Evolutionary conservation across 2,888 invertebrate genomes (phyloP).

Genomic region (Pristionchus entomophagus): DNA sequence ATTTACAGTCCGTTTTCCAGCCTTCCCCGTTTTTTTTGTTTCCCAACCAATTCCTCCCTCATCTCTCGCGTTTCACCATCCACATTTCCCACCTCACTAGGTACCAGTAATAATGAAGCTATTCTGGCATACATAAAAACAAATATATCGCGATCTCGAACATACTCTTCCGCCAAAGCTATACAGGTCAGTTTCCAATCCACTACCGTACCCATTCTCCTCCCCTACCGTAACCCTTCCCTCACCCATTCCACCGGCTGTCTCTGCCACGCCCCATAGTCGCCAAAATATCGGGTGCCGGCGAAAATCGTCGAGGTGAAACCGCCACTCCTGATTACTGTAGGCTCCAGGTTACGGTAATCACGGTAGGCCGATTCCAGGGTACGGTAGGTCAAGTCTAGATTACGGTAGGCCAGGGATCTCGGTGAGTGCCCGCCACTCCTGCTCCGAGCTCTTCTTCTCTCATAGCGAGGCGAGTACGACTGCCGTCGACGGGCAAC

Average conservation of each 20-base stretch:
- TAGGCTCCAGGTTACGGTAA: too few species aligned
- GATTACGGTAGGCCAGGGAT: too few species aligned
- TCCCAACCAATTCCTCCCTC: background rate
- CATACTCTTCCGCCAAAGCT: too few species aligned
- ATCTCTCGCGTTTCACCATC: background rate
- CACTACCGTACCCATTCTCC: background rate
- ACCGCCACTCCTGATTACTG: too few species aligned
- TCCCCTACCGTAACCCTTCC: background rate
- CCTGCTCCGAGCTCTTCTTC: background rate
- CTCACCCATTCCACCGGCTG: background rate
- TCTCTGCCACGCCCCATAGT: background rate
- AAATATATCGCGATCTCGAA: background rate
- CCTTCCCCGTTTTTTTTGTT: background rate
- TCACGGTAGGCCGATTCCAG: too few species aligned
- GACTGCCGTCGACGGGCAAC: background rate
- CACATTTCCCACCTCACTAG: background rate
- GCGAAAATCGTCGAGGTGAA: background rate
- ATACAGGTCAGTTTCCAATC: background rate
- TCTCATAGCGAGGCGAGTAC: background rate
- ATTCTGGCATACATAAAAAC: background rate
- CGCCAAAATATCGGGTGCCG: constrained; percentile 7
- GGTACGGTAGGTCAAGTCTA: too few species aligned
- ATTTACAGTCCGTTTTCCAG: background rate
- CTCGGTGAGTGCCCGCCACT: too few species aligned
- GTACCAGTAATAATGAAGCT: too few species aligned